Percentiles rank a stretch among this genome's conserved stretches.
These are phyloP conservation scores for Saccostrea glomerata DNA, from an alignment of 1,140 invertebrate genomes.

Conservation along the genomic window DNA sequence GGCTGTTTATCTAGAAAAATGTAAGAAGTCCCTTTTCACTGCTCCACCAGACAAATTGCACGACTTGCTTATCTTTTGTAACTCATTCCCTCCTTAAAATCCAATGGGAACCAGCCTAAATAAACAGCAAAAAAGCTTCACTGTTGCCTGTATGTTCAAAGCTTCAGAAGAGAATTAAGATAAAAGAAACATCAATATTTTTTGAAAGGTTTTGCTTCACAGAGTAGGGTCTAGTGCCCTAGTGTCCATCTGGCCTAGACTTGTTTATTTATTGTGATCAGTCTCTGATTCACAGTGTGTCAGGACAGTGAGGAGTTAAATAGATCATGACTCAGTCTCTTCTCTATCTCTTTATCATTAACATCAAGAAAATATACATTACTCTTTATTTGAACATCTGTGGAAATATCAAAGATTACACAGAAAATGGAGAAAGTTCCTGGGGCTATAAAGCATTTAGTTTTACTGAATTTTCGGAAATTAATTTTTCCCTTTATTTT, in stretches of 20 bases:
- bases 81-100: not conserved
- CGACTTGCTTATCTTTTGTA: constrained; percentile 29
- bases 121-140: constrained; percentile 13
- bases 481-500: too few species aligned
- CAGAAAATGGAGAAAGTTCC: too few species aligned
- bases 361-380: too few species aligned
- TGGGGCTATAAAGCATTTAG: too few species aligned
- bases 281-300: not conserved
- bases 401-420: too few species aligned
- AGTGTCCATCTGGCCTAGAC: constrained; percentile 1
- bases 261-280: constrained; percentile 12
- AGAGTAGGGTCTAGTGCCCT: not conserved
- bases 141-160: constrained; percentile 10
- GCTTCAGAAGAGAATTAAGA: constrained; percentile 6
- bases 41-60: constrained; percentile 13
- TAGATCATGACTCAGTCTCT: not conserved
- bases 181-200: constrained; percentile 22
- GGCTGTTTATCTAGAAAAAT: not conserved
- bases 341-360: not conserved
- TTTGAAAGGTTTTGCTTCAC: not conserved
- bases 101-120: constrained; percentile 17
- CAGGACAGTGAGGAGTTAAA: not conserved
- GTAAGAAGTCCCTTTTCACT: not conserved
- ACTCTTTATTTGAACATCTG: not conserved
- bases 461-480: too few species aligned